Base-by-base conservation (phyloP, 1,140 invertebrate genomes). In the Helicoverpa zea region DNA sequence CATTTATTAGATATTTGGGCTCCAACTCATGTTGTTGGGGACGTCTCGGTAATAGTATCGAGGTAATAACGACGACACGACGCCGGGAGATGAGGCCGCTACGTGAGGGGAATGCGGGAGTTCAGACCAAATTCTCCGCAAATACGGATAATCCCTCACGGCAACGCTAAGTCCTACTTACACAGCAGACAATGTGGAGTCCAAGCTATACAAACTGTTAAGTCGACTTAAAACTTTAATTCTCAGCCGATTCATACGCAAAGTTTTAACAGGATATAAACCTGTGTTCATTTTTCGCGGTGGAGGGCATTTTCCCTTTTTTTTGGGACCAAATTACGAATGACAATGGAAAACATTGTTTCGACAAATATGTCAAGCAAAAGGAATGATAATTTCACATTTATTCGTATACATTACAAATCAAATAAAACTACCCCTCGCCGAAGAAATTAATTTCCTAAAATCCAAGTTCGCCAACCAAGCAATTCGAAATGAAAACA, bases 21-120 rank as follows among this genome's bases (percentile, higher is more conserved):
- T 56, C 35, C 68, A 72, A 80, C 47, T 80, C 59, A 79, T 79
- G 76, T 79, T 79, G 64, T 70, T 68, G 63, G 76, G 81, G 74
- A 74, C 78, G 70, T 86, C 79, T 72, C 80, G 81, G 87, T 84
- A 90, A 90, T 91, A 89, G 89, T 89, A 87, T 88, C 78, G 86
- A 90, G 83, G 88, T 91, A 91, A 91, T 92, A 91, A 89, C 82
- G 86, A 83, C 85, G 88, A 81, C 82, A 86, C 84, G 89, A 89
- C 89, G 88, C 81, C 83, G 75, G 83, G 80, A 89, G 88, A 91
- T 88, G 88, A 89, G 86, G 84, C 84, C 82, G 79, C 77, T 84
- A 92, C 91, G 91, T 92, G 91, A 91, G 63, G 81, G 74, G 88
- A 91, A 91, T 92, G 72, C 51, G 35, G 7, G 70, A 86, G 79